A percentile compares a stretch with the other conserved stretches of the same genome.
Conservation (phyloP, 1,140 invertebrate species). For the Callitettix versicolor region DNA sequence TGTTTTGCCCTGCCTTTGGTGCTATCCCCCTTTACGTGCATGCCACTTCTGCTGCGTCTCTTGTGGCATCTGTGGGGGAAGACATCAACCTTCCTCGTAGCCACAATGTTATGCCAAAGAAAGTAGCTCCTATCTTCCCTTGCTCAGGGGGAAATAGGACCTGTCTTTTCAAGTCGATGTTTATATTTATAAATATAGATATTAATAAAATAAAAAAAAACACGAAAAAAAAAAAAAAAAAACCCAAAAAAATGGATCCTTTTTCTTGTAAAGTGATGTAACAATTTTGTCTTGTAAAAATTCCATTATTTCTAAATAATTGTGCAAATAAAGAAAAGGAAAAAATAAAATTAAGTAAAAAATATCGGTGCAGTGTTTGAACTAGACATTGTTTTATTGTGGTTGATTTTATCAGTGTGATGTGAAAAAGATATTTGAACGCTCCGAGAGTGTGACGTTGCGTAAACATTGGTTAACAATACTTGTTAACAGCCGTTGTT, state of each 20-base stretch:
- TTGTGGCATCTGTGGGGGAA: slow-evolving; percentile 71
- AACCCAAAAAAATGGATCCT: not conserved
- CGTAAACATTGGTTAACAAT: too few species aligned
- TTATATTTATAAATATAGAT: slow-evolving; percentile 12
- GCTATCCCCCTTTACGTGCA: slow-evolving; percentile 75
- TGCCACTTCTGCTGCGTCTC: slow-evolving; percentile 71
- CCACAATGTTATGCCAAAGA: slow-evolving; percentile 28
- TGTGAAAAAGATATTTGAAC: too few species aligned
- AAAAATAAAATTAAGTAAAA: not conserved
- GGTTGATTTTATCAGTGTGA: too few species aligned
- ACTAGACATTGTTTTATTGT: not conserved
- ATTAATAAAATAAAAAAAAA: not conserved
- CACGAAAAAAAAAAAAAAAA: not conserved
- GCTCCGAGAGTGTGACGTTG: too few species aligned
- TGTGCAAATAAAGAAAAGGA: not conserved
- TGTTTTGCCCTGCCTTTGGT: slow-evolving; percentile 85
- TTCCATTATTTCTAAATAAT: not conserved
- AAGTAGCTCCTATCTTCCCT: not conserved
- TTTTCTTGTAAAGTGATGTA: not conserved
- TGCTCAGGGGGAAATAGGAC: slow-evolving; percentile 5
- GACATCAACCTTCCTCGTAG: slow-evolving; percentile 57
- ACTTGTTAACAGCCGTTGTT: slow-evolving; percentile 11
- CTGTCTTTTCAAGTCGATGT: slow-evolving; percentile 1
- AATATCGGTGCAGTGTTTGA: not conserved
- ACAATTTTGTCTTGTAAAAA: not conserved